Conservation (phyloP, 2,888 invertebrate species). For the Steromphala cineraria region DNA sequence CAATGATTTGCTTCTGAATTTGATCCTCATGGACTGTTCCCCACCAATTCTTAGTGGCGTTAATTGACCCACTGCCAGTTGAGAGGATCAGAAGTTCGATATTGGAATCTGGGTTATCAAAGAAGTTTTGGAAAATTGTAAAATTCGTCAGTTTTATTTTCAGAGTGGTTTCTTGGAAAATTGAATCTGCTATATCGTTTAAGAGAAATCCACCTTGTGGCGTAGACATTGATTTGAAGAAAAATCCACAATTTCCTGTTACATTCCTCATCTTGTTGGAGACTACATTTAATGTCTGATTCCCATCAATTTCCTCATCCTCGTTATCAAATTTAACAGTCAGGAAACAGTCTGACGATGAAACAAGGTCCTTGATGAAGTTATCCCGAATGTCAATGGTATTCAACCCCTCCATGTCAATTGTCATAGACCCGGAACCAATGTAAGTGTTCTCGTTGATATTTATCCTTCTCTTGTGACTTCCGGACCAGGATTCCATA, state of each 20-base stretch:
- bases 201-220: constrained; percentile 24
- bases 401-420: too few species aligned
- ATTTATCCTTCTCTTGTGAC: constrained; percentile 18
- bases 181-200: constrained; percentile 27
- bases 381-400: too few species aligned
- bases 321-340: too few species aligned
- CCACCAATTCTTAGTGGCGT: constrained; percentile 40
- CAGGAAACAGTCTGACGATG: too few species aligned
- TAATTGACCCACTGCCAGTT: constrained; percentile 22
- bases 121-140: constrained; percentile 35
- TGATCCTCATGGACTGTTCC: constrained; percentile 23
- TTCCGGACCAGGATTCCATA: background rate
- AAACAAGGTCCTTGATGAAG: too few species aligned
- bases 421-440: too few species aligned
- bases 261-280: constrained; percentile 22
- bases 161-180: constrained; percentile 8
- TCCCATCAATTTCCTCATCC: too few species aligned
- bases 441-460: constrained; percentile 4
- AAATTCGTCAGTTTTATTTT: constrained; percentile 13
- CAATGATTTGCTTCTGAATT: constrained; percentile 28
- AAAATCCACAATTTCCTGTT: constrained; percentile 19
- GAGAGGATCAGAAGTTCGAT: constrained; percentile 28
- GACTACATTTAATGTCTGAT: background rate
- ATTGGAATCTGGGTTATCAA: constrained; percentile 33
- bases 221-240: background rate